phyloP scores from a whole-genome alignment of 2,888 invertebrate species.

The Acronicta alni region DNA sequence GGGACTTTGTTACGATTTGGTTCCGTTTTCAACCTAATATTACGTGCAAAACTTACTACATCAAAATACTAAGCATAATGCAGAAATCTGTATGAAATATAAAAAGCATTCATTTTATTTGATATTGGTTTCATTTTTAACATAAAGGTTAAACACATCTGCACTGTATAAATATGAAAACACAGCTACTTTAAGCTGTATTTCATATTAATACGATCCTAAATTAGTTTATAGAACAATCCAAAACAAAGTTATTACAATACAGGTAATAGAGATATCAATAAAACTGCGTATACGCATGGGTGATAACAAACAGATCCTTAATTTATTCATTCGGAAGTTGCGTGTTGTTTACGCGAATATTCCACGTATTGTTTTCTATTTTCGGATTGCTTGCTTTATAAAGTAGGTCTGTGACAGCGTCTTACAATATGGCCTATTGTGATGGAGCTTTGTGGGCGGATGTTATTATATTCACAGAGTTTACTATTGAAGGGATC shows the following conservation, averaged over 20 bases:
- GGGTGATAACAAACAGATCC: conserved; percentile 46
- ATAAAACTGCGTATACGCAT: conserved; percentile 19
- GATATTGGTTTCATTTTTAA: too few species aligned
- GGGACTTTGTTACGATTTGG: conserved; percentile 36
- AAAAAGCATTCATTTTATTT: too few species aligned
- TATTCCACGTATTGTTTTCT: conserved; percentile 50
- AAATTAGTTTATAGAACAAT: too few species aligned
- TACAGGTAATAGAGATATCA: not conserved
- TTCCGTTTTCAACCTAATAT: conserved; percentile 15
- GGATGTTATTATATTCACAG: conserved; percentile 38
- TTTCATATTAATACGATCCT: too few species aligned
- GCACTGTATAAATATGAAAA: too few species aligned
- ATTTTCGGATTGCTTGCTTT: conserved; percentile 40
- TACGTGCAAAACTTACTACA: conserved; percentile 2
- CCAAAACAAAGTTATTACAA: conserved; percentile 12
- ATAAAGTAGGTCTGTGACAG: conserved; percentile 46
- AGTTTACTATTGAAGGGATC: conserved; percentile 36
- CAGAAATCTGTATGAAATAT: not conserved
- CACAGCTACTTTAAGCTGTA: too few species aligned
- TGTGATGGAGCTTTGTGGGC: conserved; percentile 44
- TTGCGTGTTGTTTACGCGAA: conserved; percentile 49
- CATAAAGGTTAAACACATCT: not conserved
- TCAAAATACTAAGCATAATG: too few species aligned
- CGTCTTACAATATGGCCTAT: conserved; percentile 41
- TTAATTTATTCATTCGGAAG: conserved; percentile 36